These are phyloP conservation scores for Micromesistius poutassou DNA, from an alignment of 2,797 vertebrate genomes.

Conservation along the genomic window DNA sequence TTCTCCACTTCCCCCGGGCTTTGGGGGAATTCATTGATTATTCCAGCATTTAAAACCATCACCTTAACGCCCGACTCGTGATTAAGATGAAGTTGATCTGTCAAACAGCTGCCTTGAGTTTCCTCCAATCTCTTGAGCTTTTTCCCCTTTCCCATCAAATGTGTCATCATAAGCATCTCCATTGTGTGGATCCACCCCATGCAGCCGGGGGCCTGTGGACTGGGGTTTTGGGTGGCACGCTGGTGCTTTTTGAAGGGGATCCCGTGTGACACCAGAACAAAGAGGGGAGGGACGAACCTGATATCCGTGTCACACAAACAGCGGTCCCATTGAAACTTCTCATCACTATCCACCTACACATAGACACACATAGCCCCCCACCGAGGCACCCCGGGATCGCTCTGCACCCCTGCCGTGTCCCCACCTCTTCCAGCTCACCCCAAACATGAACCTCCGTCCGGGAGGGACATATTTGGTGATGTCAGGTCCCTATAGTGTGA, in stretches of 20 bases:
- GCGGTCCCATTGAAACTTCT: slow-evolving; percentile 53
- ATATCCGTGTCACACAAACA: slow-evolving; percentile 68
- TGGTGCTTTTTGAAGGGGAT: slow-evolving; percentile 55
- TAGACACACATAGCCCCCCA: slow-evolving; percentile 25
- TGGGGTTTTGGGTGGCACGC: slow-evolving; percentile 63
- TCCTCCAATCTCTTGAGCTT: slow-evolving; percentile 47
- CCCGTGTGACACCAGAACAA: slow-evolving; percentile 59
- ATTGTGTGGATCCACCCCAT: slow-evolving; percentile 49
- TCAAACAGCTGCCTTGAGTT: slow-evolving; percentile 58
- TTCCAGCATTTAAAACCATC: slow-evolving; percentile 5
- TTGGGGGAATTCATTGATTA: slow-evolving; percentile 24
- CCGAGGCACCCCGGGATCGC: slow-evolving; percentile 7
- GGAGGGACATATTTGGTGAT: slow-evolving; percentile 45
- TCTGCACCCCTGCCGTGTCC: slow-evolving; percentile 1
- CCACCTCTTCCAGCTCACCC: slow-evolving; percentile 10
- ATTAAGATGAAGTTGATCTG: slow-evolving; percentile 42
- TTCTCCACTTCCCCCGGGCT: slow-evolving; percentile 11
- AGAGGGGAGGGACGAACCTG: slow-evolving; percentile 62
- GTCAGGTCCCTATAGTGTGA: slow-evolving; percentile 36
- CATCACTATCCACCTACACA: slow-evolving; percentile 5
- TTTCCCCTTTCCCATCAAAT: slow-evolving; percentile 41
- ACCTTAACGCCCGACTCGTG: slow-evolving; percentile 11
- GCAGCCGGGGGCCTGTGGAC: slow-evolving; percentile 48
- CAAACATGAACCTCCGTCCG: slow-evolving; percentile 42
- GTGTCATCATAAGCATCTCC: slow-evolving; percentile 31